phyloP scores from a whole-genome alignment of 2,888 invertebrate species.

The Malachius bipustulatus region DNA sequence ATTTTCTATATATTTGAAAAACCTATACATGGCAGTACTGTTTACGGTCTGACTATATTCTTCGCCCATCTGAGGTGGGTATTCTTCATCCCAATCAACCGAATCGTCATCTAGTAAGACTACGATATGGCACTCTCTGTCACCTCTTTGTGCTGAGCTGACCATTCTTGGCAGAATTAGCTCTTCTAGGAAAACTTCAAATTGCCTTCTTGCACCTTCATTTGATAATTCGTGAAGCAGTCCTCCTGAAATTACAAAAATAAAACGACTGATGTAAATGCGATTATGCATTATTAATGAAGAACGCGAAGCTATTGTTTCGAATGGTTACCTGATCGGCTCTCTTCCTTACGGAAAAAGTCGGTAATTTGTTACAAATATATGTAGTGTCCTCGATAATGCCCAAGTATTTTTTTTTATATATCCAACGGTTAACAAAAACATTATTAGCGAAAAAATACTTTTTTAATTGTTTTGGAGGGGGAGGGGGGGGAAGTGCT shows the following conservation, averaged over 20 bases:
- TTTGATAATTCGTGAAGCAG: slow-evolving; percentile 96
- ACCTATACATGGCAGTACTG: slow-evolving; percentile 90
- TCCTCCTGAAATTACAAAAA: slow-evolving; percentile 58
- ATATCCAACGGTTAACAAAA: too few relatives aligned
- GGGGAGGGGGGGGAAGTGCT: too few relatives aligned
- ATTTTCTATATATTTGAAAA: slow-evolving; percentile 99
- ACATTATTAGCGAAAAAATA: too few relatives aligned
- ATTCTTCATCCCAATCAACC: slow-evolving; percentile 97
- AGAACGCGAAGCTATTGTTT: too few relatives aligned
- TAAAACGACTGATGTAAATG: slow-evolving; percentile 2
- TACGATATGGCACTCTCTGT: slow-evolving; percentile 95
- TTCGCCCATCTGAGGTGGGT: slow-evolving; percentile 99
- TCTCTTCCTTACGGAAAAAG: too few relatives aligned
- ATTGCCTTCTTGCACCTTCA: slow-evolving; percentile 96
- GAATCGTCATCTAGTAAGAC: slow-evolving; percentile 91
- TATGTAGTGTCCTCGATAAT: too few relatives aligned
- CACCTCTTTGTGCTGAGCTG: slow-evolving; percentile 82
- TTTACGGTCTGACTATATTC: slow-evolving; percentile 96
- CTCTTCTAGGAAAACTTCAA: slow-evolving; percentile 91
- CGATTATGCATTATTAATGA: too few relatives aligned
- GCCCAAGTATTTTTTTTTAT: too few relatives aligned
- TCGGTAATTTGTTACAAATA: too few relatives aligned
- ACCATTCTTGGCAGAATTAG: slow-evolving; percentile 96
- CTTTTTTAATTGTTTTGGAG: too few relatives aligned
- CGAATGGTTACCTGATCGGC: too few relatives aligned